Evolutionary conservation across 2,797 vertebrate species (phyloP), one percentile per base, ranked within the genome.

Genomic region (Clarias fuscus): DNA sequence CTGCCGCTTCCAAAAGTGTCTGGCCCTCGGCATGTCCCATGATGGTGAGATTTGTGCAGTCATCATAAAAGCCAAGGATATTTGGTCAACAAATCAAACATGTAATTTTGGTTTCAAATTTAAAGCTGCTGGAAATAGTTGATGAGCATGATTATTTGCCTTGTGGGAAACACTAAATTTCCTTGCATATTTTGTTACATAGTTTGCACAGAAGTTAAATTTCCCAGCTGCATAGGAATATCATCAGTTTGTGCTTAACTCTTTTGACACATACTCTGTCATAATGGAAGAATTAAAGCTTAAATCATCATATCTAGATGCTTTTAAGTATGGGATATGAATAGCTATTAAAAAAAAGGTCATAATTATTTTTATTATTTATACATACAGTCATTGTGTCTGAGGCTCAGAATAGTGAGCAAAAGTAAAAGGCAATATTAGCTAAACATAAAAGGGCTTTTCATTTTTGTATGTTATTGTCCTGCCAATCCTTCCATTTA

Each of bases 1-100:
- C 94, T 99, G 98, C 93, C 97, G 98, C 90, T 99, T 99, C 94
- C 98, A 99, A 96, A 99, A 99, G 93, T 99, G 98, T 94, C 96
- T 99, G 93, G 96, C 96, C 0, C 94, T 99, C 92, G 98, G 98
- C 94, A 99, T 99, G 98, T 99, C 98, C 0, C 98, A 99, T 64
- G 99, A 99, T 0, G 98, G 98, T 99, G 93, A 97, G 97, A n/a
- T 33, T 67, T 61, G 15, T 68, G 40, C 59, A 73, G 14, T 65
- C 20, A 56, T 48, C 20, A 53, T 33, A 58, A 22, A 58, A 53
- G 30, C 3, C 58, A 15, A 76, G 58, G 8, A 33, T 75, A 56
- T 27, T 43, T 24, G 33, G 43, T 14, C 11, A 40, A n/a, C 5
- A 62, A 62, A 24, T 61, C 1, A 0, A 4, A 24, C 2, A 7